Base-by-base conservation (phyloP, 2,888 invertebrate genomes). In the Glomeris marginata region DNA sequence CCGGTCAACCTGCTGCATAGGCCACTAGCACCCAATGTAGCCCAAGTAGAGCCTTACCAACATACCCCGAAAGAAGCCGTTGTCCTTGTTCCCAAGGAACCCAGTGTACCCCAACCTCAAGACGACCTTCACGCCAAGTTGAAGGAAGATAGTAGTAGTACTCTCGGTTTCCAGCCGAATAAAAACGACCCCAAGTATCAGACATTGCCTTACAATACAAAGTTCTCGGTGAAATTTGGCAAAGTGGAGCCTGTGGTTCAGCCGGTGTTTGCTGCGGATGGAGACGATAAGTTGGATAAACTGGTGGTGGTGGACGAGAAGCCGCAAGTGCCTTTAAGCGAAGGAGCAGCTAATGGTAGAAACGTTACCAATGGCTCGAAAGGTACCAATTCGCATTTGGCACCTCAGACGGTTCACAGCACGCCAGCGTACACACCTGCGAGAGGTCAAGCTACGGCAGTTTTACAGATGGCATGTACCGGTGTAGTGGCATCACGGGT, bases 101-200 rank as follows among this genome's bases (percentile, higher is more conserved):
- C 28, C 28, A 28, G 28, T 28, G 28, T 28, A 8, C 28, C 28
- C 13, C 51, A 54, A 6, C 43, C 56, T 37, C 56, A 49, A 11
- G 58, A 58, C 42, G 58, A 58, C 41, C 50, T 58, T 22, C 51
- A 56, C 33, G 51, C 57, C 16, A 57, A 57, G 37, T 41, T 58
- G 16, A 43, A 47, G 28, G 50, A 46, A 13, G 42, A 41, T 20
- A 55, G 46, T 13, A 52, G 47, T 22, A 48, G 41, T 28, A 35
- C 38, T 6, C 38, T 35, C 11, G 41, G 50, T 33, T 83, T 84
- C 63, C 77, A 77, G 53, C 77, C 83, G 22, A 84, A 80, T 62
- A 87, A 87, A 66, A 81, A 81, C 50, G 87, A 90, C 67, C 86
- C 82, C 40, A 92, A 86, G 69, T 90, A 85, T 72, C 88, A 90